These are phyloP conservation scores for Synergus umbraculus DNA, from an alignment of 2,888 invertebrate species.

Conservation along the genomic window DNA sequence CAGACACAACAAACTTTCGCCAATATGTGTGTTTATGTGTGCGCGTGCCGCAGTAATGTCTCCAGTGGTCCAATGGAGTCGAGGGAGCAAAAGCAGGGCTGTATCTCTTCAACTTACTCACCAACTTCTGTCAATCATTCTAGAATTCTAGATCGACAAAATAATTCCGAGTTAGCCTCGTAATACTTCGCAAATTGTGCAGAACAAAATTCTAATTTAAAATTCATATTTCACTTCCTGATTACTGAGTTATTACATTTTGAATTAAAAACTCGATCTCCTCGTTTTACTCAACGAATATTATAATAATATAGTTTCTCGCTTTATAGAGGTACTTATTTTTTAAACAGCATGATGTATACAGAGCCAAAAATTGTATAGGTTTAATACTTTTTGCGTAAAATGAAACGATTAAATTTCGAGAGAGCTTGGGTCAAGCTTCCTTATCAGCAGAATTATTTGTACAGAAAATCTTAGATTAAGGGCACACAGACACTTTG, in stretches of 20 bases:
- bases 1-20: slow-evolving; percentile 53
- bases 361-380: too few relatives aligned
- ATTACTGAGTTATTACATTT: background rate
- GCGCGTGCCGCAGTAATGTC: background rate
- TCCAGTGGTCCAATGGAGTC: slow-evolving; percentile 33
- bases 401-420: too few relatives aligned
- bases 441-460: too few relatives aligned
- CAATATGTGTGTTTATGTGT: slow-evolving; percentile 23
- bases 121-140: slow-evolving; percentile 12
- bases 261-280: background rate
- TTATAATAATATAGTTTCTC: too few relatives aligned
- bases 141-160: background rate
- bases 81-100: slow-evolving; percentile 37
- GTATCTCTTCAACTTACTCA: slow-evolving; percentile 21
- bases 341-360: too few relatives aligned
- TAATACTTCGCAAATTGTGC: background rate
- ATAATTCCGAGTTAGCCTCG: background rate
- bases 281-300: too few relatives aligned
- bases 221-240: background rate
- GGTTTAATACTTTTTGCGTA: too few relatives aligned
- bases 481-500: too few relatives aligned
- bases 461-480: too few relatives aligned
- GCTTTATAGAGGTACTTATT: too few relatives aligned
- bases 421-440: too few relatives aligned
- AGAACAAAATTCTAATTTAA: background rate